Evolutionary conservation across 2,113 vertebrate genomes (phyloP).

Genomic region (Falco punctatus): DNA sequence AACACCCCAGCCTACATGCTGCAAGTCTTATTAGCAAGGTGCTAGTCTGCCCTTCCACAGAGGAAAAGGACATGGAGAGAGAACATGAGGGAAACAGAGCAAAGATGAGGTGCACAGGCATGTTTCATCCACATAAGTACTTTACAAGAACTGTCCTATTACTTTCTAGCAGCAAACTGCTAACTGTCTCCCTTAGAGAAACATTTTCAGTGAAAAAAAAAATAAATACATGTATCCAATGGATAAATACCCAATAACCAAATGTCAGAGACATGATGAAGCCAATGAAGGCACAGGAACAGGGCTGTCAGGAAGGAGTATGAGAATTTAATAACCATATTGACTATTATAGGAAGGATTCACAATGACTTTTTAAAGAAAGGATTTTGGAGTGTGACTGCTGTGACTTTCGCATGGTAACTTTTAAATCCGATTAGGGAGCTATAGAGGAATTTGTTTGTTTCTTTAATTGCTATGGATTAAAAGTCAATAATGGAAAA

Average conservation of each 20-base stretch:
- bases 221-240: neutral
- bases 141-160: neutral
- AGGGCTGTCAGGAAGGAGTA: neutral
- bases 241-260: neutral
- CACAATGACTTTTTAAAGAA: neutral
- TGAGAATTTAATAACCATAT: neutral
- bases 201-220: neutral
- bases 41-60: neutral
- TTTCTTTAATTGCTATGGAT: conserved; percentile 27
- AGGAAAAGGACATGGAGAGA: neutral
- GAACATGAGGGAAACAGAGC: neutral
- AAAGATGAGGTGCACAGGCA: neutral
- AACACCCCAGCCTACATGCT: accelerated
- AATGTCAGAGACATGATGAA: neutral
- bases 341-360: neutral
- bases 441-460: neutral
- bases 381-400: neutral
- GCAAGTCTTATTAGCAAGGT: neutral
- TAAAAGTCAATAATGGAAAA: neutral
- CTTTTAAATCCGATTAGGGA: neutral
- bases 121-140: neutral
- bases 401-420: neutral
- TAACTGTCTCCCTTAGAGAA: neutral
- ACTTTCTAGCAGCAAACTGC: neutral
- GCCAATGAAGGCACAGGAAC: neutral